phyloP scores from a whole-genome alignment of 2,888 invertebrate species.

The Ochropacha duplaris region DNA sequence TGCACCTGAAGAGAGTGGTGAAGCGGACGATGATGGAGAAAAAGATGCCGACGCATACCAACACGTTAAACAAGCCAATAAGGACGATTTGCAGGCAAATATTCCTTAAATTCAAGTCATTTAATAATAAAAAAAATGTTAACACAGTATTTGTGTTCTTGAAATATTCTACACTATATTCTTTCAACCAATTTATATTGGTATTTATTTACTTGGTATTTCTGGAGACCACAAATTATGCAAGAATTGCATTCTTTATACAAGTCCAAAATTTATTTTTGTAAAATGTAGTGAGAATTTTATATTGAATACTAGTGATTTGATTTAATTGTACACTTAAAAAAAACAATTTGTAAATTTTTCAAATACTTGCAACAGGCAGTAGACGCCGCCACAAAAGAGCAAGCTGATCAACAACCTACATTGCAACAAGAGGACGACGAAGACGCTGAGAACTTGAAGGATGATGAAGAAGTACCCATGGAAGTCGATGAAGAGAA shows the following conservation, averaged over 20 bases:
- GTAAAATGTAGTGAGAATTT: too few species aligned
- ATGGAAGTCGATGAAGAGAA: slow-evolving; percentile 78
- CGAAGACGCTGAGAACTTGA: slow-evolving; percentile 82
- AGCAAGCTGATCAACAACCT: slow-evolving; percentile 89
- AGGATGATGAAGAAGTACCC: slow-evolving; percentile 82
- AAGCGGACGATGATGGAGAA: slow-evolving; percentile 66
- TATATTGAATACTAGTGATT: too few species aligned
- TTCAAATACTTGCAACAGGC: slow-evolving; percentile 55
- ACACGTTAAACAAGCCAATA: slow-evolving; percentile 91
- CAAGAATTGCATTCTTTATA: too few species aligned
- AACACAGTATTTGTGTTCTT: neutral
- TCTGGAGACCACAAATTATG: too few species aligned
- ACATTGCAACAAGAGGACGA: slow-evolving; percentile 84
- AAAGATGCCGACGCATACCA: slow-evolving; percentile 88
- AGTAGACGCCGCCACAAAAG: slow-evolving; percentile 90
- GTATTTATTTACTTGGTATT: too few species aligned
- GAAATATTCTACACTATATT: neutral
- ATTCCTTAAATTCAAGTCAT: neutral
- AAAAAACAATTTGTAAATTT: neutral
- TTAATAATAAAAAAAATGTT: too few species aligned
- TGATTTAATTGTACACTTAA: neutral
- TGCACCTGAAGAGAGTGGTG: slow-evolving; percentile 71
- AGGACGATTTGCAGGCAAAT: slow-evolving; percentile 85
- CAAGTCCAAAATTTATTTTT: too few species aligned
- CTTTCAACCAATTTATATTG: too few species aligned